A percentile compares a stretch with the other conserved stretches of the same genome.
phyloP scores from a whole-genome alignment of 37 sponge, comb jelly and placozoan species.

The Eunapius fragilis region DNA sequence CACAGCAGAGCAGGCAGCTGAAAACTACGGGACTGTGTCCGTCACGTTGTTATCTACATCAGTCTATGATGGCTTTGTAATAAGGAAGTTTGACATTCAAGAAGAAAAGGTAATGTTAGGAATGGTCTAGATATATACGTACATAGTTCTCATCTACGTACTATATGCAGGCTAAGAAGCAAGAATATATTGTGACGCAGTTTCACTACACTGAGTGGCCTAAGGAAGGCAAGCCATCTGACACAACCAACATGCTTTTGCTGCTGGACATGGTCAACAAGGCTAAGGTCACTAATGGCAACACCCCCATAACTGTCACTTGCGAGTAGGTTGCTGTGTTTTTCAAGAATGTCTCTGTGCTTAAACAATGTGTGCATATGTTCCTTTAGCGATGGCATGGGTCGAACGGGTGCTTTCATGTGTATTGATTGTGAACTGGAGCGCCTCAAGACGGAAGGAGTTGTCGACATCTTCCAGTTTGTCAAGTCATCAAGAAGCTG shows the following conservation, averaged over 20 bases:
- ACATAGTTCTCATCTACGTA: not conserved
- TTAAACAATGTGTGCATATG: not conserved
- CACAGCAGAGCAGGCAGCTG: constrained; percentile 30
- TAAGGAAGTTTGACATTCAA: constrained; percentile 33
- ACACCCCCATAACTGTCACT: constrained; percentile 74
- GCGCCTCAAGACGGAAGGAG: constrained; percentile 53
- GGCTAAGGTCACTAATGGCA: constrained; percentile 63
- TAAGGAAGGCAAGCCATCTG: constrained; percentile 7
- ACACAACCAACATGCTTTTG: constrained; percentile 42
- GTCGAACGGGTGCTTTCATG: constrained; percentile 42
- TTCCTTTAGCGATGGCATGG: constrained; percentile 46
- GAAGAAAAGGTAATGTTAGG: constrained; percentile 46
- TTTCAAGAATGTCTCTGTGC: not conserved
- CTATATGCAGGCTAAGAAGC: not conserved
- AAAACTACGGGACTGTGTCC: constrained; percentile 39
- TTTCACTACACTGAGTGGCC: constrained; percentile 71
- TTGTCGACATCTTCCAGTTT: constrained; percentile 51
- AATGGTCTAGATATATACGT: not conserved
- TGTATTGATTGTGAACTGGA: constrained; percentile 40
- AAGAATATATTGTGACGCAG: constrained; percentile 44
- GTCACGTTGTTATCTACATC: constrained; percentile 25
- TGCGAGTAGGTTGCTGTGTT: constrained; percentile 68
- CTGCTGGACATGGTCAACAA: constrained; percentile 61
- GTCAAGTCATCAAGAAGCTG: constrained; percentile 36
- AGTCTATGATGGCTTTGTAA: constrained; percentile 6